A percentile compares a stretch with the other conserved stretches of the same genome.
phyloP scores from a whole-genome alignment of 2,797 vertebrate genomes.

The Dendrocincla fuliginosa region DNA sequence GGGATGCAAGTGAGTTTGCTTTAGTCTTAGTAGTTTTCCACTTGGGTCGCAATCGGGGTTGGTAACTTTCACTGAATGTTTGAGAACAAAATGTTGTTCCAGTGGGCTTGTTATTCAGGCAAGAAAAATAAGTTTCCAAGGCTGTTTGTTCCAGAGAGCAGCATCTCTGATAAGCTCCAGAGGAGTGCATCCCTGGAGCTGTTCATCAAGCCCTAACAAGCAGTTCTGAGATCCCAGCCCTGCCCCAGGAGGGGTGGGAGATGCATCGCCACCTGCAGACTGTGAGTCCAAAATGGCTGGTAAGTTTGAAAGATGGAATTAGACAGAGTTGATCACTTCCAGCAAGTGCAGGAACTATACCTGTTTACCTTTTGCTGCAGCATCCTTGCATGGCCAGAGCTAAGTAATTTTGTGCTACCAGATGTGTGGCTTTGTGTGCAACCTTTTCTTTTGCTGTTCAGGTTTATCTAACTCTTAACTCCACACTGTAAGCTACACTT shows the following conservation, averaged over 20 bases:
- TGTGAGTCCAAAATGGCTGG: fast-evolving
- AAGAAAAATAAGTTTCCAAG: background rate
- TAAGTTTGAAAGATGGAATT: background rate
- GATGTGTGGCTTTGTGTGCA: background rate
- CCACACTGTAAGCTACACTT: background rate
- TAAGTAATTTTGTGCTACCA: background rate
- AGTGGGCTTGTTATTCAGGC: background rate
- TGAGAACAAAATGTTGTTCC: background rate
- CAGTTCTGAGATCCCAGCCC: background rate
- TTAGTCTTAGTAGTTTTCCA: background rate
- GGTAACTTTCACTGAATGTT: background rate
- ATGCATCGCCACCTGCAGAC: background rate
- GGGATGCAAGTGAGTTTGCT: background rate
- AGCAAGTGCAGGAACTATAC: background rate
- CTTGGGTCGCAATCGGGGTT: fast-evolving
- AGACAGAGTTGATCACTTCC: background rate
- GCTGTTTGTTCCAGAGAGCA: background rate
- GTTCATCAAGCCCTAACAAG: too few species aligned
- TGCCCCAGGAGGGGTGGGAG: background rate
- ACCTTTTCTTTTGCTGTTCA: background rate
- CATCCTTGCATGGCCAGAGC: background rate
- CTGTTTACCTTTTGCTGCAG: background rate
- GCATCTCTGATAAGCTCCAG: too few species aligned
- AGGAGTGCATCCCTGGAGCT: background rate
- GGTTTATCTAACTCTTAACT: background rate